These are phyloP conservation scores for Pseudomyrmex pallidus DNA, from an alignment of 1,140 invertebrate genomes.

Conservation along the genomic window DNA sequence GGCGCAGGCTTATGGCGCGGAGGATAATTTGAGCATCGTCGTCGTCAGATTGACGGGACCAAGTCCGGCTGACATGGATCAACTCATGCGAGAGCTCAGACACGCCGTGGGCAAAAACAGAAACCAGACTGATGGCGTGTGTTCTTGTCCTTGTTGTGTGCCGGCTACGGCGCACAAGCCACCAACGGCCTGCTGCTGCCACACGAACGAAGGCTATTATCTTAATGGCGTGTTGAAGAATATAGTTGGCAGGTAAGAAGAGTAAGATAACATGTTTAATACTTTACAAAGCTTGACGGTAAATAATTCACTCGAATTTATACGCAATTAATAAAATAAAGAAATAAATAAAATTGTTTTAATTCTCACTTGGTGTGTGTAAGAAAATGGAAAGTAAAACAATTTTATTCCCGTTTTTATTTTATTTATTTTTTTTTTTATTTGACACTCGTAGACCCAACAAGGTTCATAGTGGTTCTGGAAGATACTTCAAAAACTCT, in stretches of 20 bases:
- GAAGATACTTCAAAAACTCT: constrained; percentile 75
- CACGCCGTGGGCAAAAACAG: constrained; percentile 88
- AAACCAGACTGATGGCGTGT: constrained; percentile 81
- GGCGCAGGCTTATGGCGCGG: constrained; percentile 92
- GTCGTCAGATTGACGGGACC: constrained; percentile 89
- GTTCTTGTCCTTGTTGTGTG: constrained; percentile 83
- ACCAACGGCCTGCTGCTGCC: constrained; percentile 80
- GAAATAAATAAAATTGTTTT: constrained; percentile 10
- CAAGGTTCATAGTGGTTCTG: constrained; percentile 74
- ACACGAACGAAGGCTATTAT: constrained; percentile 81
- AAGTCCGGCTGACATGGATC: constrained; percentile 87
- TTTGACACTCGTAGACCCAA: constrained; percentile 67
- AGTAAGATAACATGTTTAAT: background rate
- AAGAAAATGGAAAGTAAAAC: background rate
- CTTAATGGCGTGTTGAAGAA: constrained; percentile 83
- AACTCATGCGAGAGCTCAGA: constrained; percentile 90
- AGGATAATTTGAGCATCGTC: constrained; percentile 92
- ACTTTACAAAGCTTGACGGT: background rate
- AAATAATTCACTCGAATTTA: background rate
- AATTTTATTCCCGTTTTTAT: background rate
- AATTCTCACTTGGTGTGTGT: background rate
- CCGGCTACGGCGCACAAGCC: constrained; percentile 79
- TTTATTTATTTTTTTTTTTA: background rate
- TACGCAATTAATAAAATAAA: background rate
- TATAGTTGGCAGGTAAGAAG: constrained; percentile 79